These are phyloP conservation scores for Ornithorhynchus anatinus DNA, from an alignment of 2,113 vertebrate genomes.

Conservation along the genomic window DNA sequence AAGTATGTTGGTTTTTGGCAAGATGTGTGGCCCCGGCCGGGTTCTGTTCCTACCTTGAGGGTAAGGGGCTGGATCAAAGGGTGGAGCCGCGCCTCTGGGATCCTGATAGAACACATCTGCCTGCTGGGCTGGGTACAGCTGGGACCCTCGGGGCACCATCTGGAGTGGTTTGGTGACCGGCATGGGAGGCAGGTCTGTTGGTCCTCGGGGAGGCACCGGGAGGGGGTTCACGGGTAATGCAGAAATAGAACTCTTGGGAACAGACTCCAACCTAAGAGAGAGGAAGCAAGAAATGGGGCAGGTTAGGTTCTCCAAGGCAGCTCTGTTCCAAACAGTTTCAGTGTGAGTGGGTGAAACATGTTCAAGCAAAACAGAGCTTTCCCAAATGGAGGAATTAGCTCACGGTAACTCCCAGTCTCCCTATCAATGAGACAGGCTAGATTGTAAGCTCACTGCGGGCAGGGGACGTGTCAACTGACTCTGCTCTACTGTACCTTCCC, in stretches of 20 bases:
- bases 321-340: neutral
- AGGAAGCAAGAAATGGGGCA: conserved; percentile 13
- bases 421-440: too few species aligned
- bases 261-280: conserved; percentile 79
- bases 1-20: too few species aligned
- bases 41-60: conserved; percentile 74
- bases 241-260: conserved; percentile 77
- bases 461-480: too few species aligned
- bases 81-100: conserved; percentile 80
- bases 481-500: too few species aligned
- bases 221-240: conserved; percentile 85
- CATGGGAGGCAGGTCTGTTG: conserved; percentile 81
- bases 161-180: conserved; percentile 85
- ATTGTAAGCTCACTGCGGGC: too few species aligned
- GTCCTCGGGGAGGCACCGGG: conserved; percentile 75
- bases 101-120: conserved; percentile 89
- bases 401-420: neutral
- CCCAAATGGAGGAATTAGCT: neutral
- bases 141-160: conserved; percentile 84
- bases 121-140: conserved; percentile 82
- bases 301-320: conserved; percentile 4
- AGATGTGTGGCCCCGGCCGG: too few species aligned
- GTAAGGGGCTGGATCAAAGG: conserved; percentile 88
- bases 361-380: neutral
- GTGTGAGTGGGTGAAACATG: too few species aligned